These are phyloP conservation scores for Scaptomyza reducta DNA, from an alignment of 2,888 invertebrate genomes.

Conservation along the genomic window DNA sequence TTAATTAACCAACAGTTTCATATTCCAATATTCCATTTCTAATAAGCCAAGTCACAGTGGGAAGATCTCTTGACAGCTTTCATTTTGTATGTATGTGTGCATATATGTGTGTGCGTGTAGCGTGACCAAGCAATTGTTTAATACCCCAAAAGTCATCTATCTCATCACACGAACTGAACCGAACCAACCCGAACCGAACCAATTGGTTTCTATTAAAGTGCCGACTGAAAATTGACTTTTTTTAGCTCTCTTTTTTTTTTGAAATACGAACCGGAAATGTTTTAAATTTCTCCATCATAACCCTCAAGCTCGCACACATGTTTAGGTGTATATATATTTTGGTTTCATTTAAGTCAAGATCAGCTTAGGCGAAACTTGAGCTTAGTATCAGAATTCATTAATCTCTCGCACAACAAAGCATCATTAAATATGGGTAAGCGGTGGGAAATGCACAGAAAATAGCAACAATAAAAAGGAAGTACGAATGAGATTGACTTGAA, in stretches of 20 bases:
- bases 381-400: slow-evolving; percentile 67
- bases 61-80: slow-evolving; percentile 19
- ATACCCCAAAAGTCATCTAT: slow-evolving; percentile 16
- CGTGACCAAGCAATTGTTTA: slow-evolving; percentile 46
- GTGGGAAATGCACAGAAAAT: slow-evolving; percentile 56
- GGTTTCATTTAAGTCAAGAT: slow-evolving; percentile 8
- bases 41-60: slow-evolving; percentile 1
- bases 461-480: background rate
- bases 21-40: background rate
- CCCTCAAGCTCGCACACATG: background rate
- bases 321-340: slow-evolving; percentile 5
- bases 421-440: slow-evolving; percentile 50
- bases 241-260: slow-evolving; percentile 6
- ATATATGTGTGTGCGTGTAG: slow-evolving; percentile 17
- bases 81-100: slow-evolving; percentile 14
- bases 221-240: slow-evolving; percentile 52
- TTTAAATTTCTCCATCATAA: slow-evolving; percentile 60
- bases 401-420: slow-evolving; percentile 60
- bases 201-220: slow-evolving; percentile 71
- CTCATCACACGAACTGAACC: slow-evolving; percentile 25
- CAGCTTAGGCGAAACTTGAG: slow-evolving; percentile 52
- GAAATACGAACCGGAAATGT: slow-evolving; percentile 59
- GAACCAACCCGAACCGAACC: slow-evolving; percentile 17
- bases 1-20: background rate
- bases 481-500: background rate